Percentiles rank a stretch among this genome's conserved stretches.
Evolutionary conservation across 2,797 vertebrate genomes (phyloP).

Genomic region (Phoebastria nigripes): DNA sequence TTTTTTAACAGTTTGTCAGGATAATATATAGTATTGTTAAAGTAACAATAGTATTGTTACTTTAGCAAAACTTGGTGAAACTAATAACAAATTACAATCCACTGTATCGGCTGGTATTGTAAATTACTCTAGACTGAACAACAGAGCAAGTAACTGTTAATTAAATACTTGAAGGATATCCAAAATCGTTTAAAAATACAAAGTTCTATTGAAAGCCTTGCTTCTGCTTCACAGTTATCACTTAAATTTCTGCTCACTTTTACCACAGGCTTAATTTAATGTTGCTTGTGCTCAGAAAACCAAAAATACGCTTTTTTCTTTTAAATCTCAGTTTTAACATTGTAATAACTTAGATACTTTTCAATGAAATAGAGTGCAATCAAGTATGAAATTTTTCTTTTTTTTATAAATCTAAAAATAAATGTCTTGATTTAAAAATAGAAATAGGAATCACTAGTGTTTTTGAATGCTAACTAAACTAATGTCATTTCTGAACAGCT

Average conservation of each 20-base stretch:
- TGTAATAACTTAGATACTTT: not conserved
- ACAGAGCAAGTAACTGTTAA: not conserved
- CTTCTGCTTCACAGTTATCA: not conserved
- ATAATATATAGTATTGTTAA: not conserved
- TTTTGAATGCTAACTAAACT: constrained; percentile 30
- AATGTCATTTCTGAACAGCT: constrained; percentile 49
- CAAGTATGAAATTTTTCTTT: not conserved
- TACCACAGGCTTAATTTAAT: not conserved
- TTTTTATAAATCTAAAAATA: constrained; percentile 20
- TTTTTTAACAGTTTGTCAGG: not conserved
- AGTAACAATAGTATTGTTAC: not conserved
- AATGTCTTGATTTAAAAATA: constrained; percentile 39
- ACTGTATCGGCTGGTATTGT: not conserved
- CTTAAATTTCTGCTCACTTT: not conserved
- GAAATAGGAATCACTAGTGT: not conserved
- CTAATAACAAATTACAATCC: not conserved
- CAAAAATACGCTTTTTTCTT: not conserved
- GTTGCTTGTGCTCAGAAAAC: not conserved
- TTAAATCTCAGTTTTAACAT: not conserved
- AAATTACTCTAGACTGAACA: not conserved
- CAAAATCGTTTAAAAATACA: not conserved
- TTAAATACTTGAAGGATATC: not conserved
- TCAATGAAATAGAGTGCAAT: not conserved
- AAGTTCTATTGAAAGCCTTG: not conserved
- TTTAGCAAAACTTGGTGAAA: not conserved